Percentiles rank a stretch among this genome's conserved stretches.
Conservation (phyloP, 2,797 vertebrate species). For the Serranus cabrilla region DNA sequence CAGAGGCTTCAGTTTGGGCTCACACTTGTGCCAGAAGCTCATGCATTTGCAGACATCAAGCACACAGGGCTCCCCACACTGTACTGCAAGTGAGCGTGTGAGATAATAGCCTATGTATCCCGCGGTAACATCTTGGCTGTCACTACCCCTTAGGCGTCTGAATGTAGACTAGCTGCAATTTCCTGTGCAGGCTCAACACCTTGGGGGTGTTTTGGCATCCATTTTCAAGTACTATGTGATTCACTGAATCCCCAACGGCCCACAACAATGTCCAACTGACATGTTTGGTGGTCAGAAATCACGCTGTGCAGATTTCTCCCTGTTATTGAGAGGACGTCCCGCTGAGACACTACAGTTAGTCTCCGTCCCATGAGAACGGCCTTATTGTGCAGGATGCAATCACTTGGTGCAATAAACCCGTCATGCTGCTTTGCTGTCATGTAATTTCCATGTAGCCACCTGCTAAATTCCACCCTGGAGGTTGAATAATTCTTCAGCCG, state of each 20-base stretch:
- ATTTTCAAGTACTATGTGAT: conserved; percentile 36
- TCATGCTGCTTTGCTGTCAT: conserved; percentile 9
- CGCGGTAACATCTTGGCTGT: conserved; percentile 49
- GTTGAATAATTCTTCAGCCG: conserved; percentile 17
- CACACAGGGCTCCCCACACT: background rate
- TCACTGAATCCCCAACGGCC: conserved; percentile 17
- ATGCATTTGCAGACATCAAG: conserved; percentile 33
- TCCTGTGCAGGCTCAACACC: conserved; percentile 49
- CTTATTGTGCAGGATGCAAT: conserved; percentile 44
- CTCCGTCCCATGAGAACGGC: conserved; percentile 31
- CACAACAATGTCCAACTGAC: conserved; percentile 4
- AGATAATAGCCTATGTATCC: conserved; percentile 43
- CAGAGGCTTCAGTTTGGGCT: conserved; percentile 30
- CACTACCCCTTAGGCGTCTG: conserved; percentile 50
- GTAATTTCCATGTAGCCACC: conserved; percentile 22
- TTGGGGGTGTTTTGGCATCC: conserved; percentile 36
- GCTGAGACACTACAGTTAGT: conserved; percentile 35
- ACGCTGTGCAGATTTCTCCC: conserved; percentile 43
- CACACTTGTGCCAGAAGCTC: conserved; percentile 22
- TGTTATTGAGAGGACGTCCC: conserved; percentile 52
- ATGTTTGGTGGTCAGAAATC: conserved; percentile 40
- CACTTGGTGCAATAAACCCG: conserved; percentile 60
- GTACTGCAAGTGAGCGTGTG: conserved; percentile 1
- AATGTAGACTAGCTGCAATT: conserved; percentile 61
- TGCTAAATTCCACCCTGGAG: conserved; percentile 12